Base-by-base conservation (phyloP, 2,888 invertebrate species). In the Atethmia centrago region DNA sequence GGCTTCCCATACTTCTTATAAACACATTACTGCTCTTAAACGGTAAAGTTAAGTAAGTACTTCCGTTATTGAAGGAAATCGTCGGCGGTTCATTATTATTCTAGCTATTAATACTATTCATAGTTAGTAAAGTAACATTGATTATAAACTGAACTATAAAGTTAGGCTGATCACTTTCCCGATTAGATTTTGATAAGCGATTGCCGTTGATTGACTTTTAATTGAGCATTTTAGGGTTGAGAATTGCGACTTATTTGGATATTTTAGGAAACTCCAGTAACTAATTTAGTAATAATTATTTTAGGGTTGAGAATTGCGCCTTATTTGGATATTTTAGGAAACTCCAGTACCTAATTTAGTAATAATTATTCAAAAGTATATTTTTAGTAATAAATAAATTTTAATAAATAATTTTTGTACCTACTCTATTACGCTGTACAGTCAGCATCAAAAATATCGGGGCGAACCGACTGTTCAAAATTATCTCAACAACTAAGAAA, bases 11-110 rank as follows among this genome's bases (percentile, higher is more conserved):
- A 73, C 59, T 14, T 67, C n/a, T 65, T 61, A 51, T 55, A 62
- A 80, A 74, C 59, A 63, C 74, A 74, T 77, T 71, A 79, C 67
- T 59, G 36, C 56, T 69, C 36, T 63, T 42, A 59, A 63, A 78
- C 74, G 78, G 84, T 79, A 69, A 67, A 74, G 68, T 79, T 76
- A 74, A 79, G 64, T 77, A 77, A 78, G 71, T 53, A 77, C 74
- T 77, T 85, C 85, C 86, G 80, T 53, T 69, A 61, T 74, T 65
- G 47, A 40, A 77, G 84, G 84, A 85, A 85, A 77, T 77, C 58
- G 72, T 67, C 56, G 59, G 70, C 59, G 71, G 71, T 61, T 79
- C 59, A 85, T 82, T 80, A 82, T 56, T 72, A 80, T 85, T 74
- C 64, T 47, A 66, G 9, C 59, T 77, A 77, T 66, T 71, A 83